Base-by-base conservation (phyloP, 2,113 vertebrate genomes). In the Muntiacus muntjak region DNA sequence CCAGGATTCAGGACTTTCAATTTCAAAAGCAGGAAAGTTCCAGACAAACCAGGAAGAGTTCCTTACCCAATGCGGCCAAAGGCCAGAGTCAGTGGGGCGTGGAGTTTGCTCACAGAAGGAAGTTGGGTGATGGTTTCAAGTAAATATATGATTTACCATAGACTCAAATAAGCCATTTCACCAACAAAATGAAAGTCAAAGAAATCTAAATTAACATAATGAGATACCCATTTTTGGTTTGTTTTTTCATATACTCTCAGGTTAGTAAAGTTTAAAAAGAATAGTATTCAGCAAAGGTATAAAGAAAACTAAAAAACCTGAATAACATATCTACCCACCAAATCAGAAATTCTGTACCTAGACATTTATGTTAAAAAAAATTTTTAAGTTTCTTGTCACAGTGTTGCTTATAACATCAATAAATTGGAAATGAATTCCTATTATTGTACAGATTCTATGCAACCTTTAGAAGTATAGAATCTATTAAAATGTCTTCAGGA, bases 261-360 rank as follows among this genome's bases (percentile, higher is more conserved):
- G 78, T 85, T 89, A 86, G 43, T 94, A 89, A 85, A 81, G 25
- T 92, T 94, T 81, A 81, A 96, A 94, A 94, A 94, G 28, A 89
- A 71, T 58, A 71, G n/a, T 74, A 91, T 87, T 85, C 43, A 81
- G n/a, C 71, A 93, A 74, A 36, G 58, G 25, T 43, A 67, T 87
- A 52, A 86, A 55, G 30, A 93, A 87, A 62, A 21, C 7, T 83
- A 47, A 92, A 93, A 93, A 95, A 83, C 26, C 79, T 92, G n/a
- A 94, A 92, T 95, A 94, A 79, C 13, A 62, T 57, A 64, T 9
- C 64, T 90, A 82, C 11, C 26, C n/a, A 54, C 47, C 62, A 76
- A 86, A 87, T 82, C 55, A 87, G 47, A 87, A 91, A 86, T 94
- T 94, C 71, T 89, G 12, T 15, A 52, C 23, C 7, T 43, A 97